Conservation (phyloP, 2,888 invertebrate species). For the Troglohyphantes excavatus region DNA sequence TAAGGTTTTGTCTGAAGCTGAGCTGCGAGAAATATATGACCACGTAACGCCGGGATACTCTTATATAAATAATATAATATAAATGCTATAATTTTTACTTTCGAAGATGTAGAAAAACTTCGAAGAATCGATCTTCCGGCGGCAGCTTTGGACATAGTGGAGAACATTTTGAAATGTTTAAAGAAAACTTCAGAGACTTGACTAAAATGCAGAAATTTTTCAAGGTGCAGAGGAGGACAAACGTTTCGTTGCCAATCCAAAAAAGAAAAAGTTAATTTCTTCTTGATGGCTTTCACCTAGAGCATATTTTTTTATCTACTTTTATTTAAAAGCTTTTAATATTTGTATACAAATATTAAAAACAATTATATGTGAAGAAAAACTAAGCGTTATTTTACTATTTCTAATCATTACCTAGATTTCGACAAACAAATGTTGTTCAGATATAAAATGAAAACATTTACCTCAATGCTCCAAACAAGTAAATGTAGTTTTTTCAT, state of each 20-base stretch:
- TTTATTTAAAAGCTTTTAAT: too few species aligned
- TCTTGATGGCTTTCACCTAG: neutral
- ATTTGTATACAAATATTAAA: too few species aligned
- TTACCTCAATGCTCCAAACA: too few species aligned
- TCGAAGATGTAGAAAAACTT: constrained; percentile 53
- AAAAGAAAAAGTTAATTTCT: neutral
- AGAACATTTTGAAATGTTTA: constrained; percentile 55
- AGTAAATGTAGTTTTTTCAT: too few species aligned
- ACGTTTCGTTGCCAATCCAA: constrained; percentile 21
- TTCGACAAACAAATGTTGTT: too few species aligned
- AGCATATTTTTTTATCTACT: neutral
- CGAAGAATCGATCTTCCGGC: constrained; percentile 15
- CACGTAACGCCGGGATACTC: constrained; percentile 10
- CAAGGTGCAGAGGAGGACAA: constrained; percentile 67
- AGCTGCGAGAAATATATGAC: too few species aligned
- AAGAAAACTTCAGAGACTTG: neutral
- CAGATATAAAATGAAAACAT: too few species aligned
- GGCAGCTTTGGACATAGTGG: constrained; percentile 47
- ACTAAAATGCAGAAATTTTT: constrained; percentile 7
- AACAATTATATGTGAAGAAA: too few species aligned
- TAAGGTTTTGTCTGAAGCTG: too few species aligned
- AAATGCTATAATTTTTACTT: constrained; percentile 19
- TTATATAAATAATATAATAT: neutral
- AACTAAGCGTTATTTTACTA: too few species aligned
- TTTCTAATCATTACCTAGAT: too few species aligned